These are phyloP conservation scores for Pollicipes pollicipes DNA, from an alignment of 1,140 invertebrate genomes.

Conservation along the genomic window DNA sequence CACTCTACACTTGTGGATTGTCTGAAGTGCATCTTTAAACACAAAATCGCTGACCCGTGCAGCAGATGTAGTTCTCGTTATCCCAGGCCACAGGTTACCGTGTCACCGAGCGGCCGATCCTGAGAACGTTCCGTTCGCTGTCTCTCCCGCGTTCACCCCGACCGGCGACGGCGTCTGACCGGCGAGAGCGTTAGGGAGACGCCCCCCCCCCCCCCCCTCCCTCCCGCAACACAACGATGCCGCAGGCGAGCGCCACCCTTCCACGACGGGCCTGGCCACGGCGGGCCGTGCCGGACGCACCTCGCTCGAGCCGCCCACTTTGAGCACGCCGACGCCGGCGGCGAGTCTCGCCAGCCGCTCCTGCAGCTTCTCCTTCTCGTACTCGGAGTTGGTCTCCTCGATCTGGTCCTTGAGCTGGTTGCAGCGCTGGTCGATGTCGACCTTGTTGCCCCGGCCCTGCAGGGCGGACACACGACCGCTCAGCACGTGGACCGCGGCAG, in stretches of 20 bases:
- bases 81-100: not conserved
- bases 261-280: too few relatives aligned
- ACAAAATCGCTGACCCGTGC: too few relatives aligned
- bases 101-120: not conserved
- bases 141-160: not conserved
- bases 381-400: constrained; percentile 82
- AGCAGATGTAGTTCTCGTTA: not conserved
- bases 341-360: constrained; percentile 88
- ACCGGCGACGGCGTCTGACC: not conserved
- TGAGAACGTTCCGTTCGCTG: not conserved
- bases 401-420: constrained; percentile 90
- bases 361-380: constrained; percentile 97
- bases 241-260: too few relatives aligned
- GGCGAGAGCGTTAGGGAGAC: not conserved
- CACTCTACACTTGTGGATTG: too few relatives aligned
- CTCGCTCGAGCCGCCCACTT: constrained; percentile 31
- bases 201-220: too few relatives aligned
- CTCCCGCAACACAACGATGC: too few relatives aligned
- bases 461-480: too few relatives aligned
- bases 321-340: constrained; percentile 86
- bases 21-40: too few relatives aligned
- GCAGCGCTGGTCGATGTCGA: constrained; percentile 73
- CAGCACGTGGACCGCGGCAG: too few relatives aligned
- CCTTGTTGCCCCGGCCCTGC: constrained; percentile 56
- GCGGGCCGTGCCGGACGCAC: constrained; percentile 17